These are phyloP conservation scores for Hirudinaria manillensis DNA, from an alignment of 2,888 invertebrate species.

Conservation along the genomic window DNA sequence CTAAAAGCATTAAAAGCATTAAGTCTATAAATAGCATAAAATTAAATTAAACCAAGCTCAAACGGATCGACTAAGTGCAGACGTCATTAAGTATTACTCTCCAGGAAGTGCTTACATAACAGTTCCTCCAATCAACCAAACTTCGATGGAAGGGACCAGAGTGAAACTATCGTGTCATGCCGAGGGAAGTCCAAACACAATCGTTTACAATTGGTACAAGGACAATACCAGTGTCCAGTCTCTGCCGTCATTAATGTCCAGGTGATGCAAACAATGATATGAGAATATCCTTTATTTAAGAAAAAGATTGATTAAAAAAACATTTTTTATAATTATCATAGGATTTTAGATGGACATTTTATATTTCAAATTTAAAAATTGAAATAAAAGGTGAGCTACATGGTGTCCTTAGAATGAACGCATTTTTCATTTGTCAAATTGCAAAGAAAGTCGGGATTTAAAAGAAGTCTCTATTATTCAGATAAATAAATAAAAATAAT, in stretches of 20 bases:
- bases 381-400: too few species aligned
- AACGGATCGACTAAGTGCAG: neutral
- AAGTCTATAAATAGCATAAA: neutral
- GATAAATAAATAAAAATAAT: too few species aligned
- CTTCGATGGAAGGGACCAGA: slow-evolving; percentile 86
- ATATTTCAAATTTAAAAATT: too few species aligned
- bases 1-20: neutral
- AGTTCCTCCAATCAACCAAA: slow-evolving; percentile 88
- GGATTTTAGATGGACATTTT: too few species aligned
- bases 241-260: neutral
- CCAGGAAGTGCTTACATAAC: slow-evolving; percentile 89
- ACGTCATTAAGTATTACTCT: neutral
- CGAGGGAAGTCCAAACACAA: slow-evolving; percentile 78
- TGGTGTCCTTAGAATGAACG: too few species aligned
- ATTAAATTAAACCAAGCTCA: neutral
- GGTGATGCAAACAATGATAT: neutral
- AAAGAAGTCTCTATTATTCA: too few species aligned
- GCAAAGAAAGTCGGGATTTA: too few species aligned
- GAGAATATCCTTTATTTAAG: too few species aligned
- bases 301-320: too few species aligned
- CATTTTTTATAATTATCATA: too few species aligned
- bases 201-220: slow-evolving; percentile 54
- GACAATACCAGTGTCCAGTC: slow-evolving; percentile 25
- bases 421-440: too few species aligned
- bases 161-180: slow-evolving; percentile 91